Base-by-base conservation (phyloP, 1,140 invertebrate species). In the Vanessa tameamea region DNA sequence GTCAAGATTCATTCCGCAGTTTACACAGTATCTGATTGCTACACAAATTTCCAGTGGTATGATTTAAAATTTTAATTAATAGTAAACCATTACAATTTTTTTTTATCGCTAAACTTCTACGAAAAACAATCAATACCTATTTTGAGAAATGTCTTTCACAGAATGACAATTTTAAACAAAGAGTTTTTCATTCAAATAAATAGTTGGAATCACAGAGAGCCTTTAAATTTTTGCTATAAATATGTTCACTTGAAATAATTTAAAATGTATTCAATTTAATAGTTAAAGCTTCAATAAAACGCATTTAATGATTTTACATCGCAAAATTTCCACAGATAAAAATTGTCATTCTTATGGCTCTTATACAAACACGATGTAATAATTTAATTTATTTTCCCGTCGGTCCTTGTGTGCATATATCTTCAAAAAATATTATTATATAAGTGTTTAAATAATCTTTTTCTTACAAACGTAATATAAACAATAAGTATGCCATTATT, bases 1-100 rank as follows among this genome's bases (percentile, higher is more conserved):
- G 84, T 92, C 89, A 71, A 89, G 79, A 90, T 92, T 91, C 91
- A 92, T 92, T 80, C 85, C 89, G 88, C 75, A 75, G 50, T 55
- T 70, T 63, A 63, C 53, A 50, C 73, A 69, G 61, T 75, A 75
- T 69, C 64, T 66, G 16, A 76, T 23, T 64, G 59, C 50, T 14
- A 69, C 47, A 68, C 69, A 72, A 76, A 72, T 72, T 71, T 72
- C 64, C 61, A 71, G 65, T 53, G 37, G 67, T 66, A 67, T 48
- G 66, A 13, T 51, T 16, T 16, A 15, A 20, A 64, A 13, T 51
- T 16, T 16, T 15, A 37, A 64, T 57, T 72, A 71, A 64, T 64
- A 16, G n/a, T 47, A 68, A 47, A 72, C 48, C 74, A 76, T 75
- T 67, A 31, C 69, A 67, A 71, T 47, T 75, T 57, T 57, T 16